Evolutionary conservation across 1,140 invertebrate species (phyloP).

Genomic region (Cherax destructor): DNA sequence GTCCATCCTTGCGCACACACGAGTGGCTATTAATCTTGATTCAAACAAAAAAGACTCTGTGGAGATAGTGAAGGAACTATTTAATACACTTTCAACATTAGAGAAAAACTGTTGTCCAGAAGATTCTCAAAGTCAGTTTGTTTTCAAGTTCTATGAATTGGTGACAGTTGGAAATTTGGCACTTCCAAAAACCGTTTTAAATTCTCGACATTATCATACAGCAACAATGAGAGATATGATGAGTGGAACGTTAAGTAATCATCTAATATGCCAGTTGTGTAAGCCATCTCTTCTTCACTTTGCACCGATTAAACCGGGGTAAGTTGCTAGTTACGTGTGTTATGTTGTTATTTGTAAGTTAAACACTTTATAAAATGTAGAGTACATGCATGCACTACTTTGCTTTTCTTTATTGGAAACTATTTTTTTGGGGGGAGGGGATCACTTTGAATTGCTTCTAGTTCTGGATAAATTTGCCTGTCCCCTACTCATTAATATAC

Average conservation of each 20-base stretch:
- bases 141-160: conserved; percentile 47
- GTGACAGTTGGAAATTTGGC: conserved; percentile 43
- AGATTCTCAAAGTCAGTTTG: conserved; percentile 46
- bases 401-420: not conserved
- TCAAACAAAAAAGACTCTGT: conserved; percentile 50
- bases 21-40: conserved; percentile 6
- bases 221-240: conserved; percentile 61
- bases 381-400: not conserved
- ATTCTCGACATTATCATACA: conserved; percentile 66
- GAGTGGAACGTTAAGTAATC: conserved; percentile 65
- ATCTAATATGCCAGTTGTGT: conserved; percentile 57
- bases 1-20: conserved; percentile 28
- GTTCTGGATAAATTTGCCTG: no score
- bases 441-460: no score
- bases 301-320: conserved; percentile 44
- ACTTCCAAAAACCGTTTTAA: conserved; percentile 52
- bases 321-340: not conserved
- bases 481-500: no score
- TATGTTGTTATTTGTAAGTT: not conserved
- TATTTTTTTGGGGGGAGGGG: no score
- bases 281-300: conserved; percentile 51
- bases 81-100: conserved; percentile 36
- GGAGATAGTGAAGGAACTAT: conserved; percentile 59
- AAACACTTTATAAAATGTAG: not conserved
- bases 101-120: conserved; percentile 42